Conservation (phyloP, 2,888 invertebrate genomes). For the Idaea biselata region DNA sequence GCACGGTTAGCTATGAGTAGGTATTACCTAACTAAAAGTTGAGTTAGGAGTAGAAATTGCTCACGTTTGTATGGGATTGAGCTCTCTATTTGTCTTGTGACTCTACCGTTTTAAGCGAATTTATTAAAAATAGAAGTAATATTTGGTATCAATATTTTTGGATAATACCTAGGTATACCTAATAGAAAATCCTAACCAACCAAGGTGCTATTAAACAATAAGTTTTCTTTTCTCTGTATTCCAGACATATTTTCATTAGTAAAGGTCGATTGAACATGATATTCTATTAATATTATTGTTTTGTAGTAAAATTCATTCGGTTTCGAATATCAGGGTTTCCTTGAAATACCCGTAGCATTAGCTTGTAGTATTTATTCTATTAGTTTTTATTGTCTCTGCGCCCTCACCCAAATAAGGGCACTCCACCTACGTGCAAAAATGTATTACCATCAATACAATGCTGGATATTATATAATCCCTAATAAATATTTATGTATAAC, state of each 20-base stretch:
- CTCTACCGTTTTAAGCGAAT: too few species aligned
- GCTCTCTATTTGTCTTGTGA: too few species aligned
- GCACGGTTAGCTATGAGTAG: not conserved
- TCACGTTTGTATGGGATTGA: too few species aligned
- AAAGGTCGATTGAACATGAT: conserved; percentile 20
- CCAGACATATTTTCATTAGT: conserved; percentile 19
- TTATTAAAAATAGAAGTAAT: too few species aligned
- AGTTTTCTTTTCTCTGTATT: too few species aligned
- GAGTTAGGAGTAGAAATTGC: too few species aligned
- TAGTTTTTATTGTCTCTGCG: not conserved
- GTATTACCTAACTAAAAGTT: too few species aligned
- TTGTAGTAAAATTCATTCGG: conserved; percentile 22
- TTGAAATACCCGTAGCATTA: not conserved
- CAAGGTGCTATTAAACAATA: too few species aligned
- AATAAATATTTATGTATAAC: not conserved
- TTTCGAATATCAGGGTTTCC: conserved; percentile 6
- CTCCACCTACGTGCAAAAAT: not conserved
- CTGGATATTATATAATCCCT: not conserved
- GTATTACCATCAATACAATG: not conserved
- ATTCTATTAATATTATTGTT: too few species aligned
- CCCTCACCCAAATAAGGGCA: not conserved
- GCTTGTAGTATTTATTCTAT: not conserved
- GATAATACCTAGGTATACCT: too few species aligned
- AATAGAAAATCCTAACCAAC: not conserved
- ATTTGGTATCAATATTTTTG: too few species aligned